Evolutionary conservation across 2,888 invertebrate genomes (phyloP).

Genomic region (Griposia aprilina): DNA sequence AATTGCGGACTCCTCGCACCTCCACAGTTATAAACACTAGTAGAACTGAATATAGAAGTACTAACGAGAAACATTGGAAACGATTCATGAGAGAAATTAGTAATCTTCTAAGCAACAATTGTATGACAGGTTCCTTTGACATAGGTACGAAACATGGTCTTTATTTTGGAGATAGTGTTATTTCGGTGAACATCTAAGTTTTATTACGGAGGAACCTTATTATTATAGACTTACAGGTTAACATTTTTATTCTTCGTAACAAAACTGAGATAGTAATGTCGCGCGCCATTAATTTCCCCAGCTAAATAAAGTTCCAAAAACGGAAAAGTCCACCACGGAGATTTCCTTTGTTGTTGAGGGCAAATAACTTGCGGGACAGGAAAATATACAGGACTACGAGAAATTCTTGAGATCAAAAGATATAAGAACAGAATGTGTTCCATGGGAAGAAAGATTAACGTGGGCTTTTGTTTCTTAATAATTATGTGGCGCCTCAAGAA

Average conservation of each 20-base stretch:
- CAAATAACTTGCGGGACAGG: slow-evolving; percentile 67
- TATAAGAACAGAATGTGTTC: slow-evolving; percentile 57
- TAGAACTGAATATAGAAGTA: slow-evolving; percentile 28
- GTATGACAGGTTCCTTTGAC: slow-evolving; percentile 23
- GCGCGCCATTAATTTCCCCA: slow-evolving; percentile 66
- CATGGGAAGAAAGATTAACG: slow-evolving; percentile 46
- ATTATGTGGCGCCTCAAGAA: not conserved
- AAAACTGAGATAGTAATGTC: slow-evolving; percentile 65
- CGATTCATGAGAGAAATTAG: slow-evolving; percentile 19
- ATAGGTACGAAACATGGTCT: slow-evolving; percentile 21
- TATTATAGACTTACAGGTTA: slow-evolving; percentile 59
- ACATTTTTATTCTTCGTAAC: slow-evolving; percentile 56
- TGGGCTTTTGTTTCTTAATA: slow-evolving; percentile 18
- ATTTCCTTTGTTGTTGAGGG: slow-evolving; percentile 65
- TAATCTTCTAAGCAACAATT: slow-evolving; percentile 6
- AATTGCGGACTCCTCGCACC: slow-evolving; percentile 46
- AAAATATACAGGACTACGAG: slow-evolving; percentile 61
- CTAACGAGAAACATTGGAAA: slow-evolving; percentile 33
- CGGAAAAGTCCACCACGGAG: slow-evolving; percentile 67
- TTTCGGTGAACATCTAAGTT: slow-evolving; percentile 34
- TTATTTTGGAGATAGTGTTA: slow-evolving; percentile 35
- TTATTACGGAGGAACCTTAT: slow-evolving; percentile 52
- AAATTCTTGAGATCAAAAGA: slow-evolving; percentile 65
- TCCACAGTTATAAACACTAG: slow-evolving; percentile 45
- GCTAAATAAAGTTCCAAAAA: slow-evolving; percentile 70